Evolutionary conservation across 1,140 invertebrate genomes (phyloP).

Genomic region (Drosophila equinoxialis): DNA sequence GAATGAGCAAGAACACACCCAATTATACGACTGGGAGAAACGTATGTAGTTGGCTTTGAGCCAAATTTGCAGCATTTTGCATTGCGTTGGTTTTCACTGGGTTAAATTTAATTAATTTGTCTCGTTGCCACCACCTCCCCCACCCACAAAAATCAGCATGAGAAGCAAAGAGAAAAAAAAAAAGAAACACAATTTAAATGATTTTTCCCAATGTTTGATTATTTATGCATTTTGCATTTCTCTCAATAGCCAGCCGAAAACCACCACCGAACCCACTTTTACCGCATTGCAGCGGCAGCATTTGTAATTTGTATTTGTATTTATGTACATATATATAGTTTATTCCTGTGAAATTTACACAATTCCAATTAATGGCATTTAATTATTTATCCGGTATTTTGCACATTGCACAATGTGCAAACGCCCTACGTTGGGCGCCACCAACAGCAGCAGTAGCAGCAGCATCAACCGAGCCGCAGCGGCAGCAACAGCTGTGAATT

Average conservation of each 20-base stretch:
- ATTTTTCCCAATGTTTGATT: conserved; percentile 69
- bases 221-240: conserved; percentile 73
- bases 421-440: conserved; percentile 13
- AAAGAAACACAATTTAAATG: conserved; percentile 22
- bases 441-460: no score
- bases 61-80: conserved; percentile 57
- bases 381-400: conserved; percentile 79
- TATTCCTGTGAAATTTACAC: conserved; percentile 70
- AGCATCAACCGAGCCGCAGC: background rate
- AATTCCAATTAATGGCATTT: conserved; percentile 79
- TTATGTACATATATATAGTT: conserved; percentile 31
- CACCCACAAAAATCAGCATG: background rate
- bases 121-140: conserved; percentile 38
- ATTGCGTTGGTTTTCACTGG: conserved; percentile 62
- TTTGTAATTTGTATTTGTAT: conserved; percentile 71
- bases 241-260: conserved; percentile 45
- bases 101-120: conserved; percentile 82
- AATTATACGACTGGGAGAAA: conserved; percentile 14
- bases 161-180: background rate
- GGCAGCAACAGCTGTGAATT: conserved; percentile 64
- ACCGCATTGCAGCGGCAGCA: conserved; percentile 54
- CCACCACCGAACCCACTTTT: background rate
- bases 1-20: background rate
- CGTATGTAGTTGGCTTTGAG: conserved; percentile 47
- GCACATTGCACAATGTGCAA: conserved; percentile 55